Evolutionary conservation across 1,140 invertebrate genomes (phyloP), one percentile per base, ranked within the genome.

Genomic region (Brachionus calyciflorus): DNA sequence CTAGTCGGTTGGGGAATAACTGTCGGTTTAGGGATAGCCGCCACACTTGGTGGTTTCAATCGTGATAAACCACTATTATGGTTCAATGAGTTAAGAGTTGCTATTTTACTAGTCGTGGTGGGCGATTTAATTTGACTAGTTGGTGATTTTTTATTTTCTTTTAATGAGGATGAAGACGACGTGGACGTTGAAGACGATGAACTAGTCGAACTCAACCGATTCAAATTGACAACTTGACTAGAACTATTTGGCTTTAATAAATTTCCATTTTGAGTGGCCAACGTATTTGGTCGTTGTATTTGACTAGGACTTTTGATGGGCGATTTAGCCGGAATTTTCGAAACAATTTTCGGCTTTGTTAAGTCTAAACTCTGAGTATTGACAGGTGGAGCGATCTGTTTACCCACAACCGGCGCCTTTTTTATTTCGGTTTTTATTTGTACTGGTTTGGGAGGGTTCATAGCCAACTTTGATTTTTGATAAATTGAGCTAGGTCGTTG

Each of bases 81-180:
- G 19, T 44, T 65, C 17, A 65, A 21, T 44, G 33, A 26, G 4
- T 28, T 33, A 24, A 65, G 24, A 10, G 33, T 41, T 17, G 9
- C 30, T 44, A n/a, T n/a, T 33, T 46, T 65, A 26, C 7, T 21
- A 46, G 33, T 41, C 1, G n/a, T n/a, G n/a, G n/a, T n/a, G n/a
- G 40, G 17, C 19, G 60, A 65, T 65, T 65, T 65, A 21, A 37
- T 10, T 44, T 65, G 60, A 65, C 37, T 65, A 65, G 40, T 65
- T 7, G 60, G 40, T 4, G 40, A 44, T 65, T 65, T 65, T 65
- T 65, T 65, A 24, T 65, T 65, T 65, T 65, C 60, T 65, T 65
- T 65, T n/a, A 65, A 24, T 10, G 60, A 65, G 14, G 60, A 65
- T 26, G 60, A 65, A 41, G 60, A 65, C 7, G 37, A 65, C 17